phyloP scores from a whole-genome alignment of 2,888 invertebrate genomes.

The Pristionchus entomophagus region DNA sequence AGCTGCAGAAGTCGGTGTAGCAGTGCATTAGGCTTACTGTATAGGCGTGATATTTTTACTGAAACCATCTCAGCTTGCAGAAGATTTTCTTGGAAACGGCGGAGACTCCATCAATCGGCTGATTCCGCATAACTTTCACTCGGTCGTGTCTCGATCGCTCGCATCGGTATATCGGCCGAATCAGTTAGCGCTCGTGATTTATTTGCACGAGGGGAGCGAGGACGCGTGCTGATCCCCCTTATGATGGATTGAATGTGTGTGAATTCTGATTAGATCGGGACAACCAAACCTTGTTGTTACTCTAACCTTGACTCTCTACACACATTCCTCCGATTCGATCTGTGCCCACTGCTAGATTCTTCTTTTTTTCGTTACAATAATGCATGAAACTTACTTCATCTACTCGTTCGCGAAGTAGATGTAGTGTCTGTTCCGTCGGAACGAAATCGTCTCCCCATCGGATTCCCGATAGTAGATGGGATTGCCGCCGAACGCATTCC shows the following conservation, averaged over 20 bases:
- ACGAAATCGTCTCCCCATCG: not conserved
- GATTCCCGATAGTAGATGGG: conserved; percentile 16
- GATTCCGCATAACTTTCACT: conserved; percentile 21
- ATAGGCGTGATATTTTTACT: no score
- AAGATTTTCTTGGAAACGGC: no score
- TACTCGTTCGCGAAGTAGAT: no score
- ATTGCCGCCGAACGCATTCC: conserved; percentile 42
- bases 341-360: not conserved
- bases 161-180: not conserved
- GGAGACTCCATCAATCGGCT: no score
- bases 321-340: not conserved
- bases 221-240: not conserved
- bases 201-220: conserved; percentile 23
- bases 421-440: not conserved
- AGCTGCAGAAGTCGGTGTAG: not conserved
- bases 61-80: not conserved
- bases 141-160: not conserved
- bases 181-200: conserved; percentile 44
- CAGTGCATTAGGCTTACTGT: conserved; percentile 36
- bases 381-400: no score
- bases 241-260: conserved; percentile 32
- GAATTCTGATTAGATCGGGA: not conserved
- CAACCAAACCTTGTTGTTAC: conserved; percentile 10
- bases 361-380: not conserved
- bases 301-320: not conserved